Evolutionary conservation across 2,797 vertebrate species (phyloP), one percentile per base, ranked within the genome.

Genomic region (Coracias cyanogaster): DNA sequence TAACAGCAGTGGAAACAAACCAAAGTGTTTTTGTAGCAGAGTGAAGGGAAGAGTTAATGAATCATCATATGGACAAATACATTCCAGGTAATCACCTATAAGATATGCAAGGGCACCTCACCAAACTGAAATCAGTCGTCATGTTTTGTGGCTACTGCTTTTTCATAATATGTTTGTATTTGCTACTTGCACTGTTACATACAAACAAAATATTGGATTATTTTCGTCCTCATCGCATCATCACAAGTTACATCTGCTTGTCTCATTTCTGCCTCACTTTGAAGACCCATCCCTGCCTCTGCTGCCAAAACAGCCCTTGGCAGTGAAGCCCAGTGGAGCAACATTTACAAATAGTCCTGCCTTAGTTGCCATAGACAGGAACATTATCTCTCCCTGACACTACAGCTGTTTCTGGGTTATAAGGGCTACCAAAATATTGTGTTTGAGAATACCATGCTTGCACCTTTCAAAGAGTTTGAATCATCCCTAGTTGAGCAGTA

Each of bases 61-160:
- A 85, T 93, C 86, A 39, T 88, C 73, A 73, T 43, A 72, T 28
- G 48, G 88, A 85, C 43, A 91, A 96, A 92, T 41, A 73, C 5
- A 29, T 83, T 91, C 39, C 72, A 86, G 85, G 85, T 95, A 89
- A 91, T 94, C 88, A 91, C 54, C 29, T 43, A 3, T 48, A 49
- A 79, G 82, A 82, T 35, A 70, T 29, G 33, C 55, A 93, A 85
- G 39, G 93, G 82, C 92, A 94, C 83, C 71, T 97, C 96, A 90
- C 65, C 86, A 94, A 89, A 66, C 61, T 92, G 93, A 93, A 96
- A 93, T 90, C 89, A 86, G 86, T 69, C 86, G 74, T 97, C 74
- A 24, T 67, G 79, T 70, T 86, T 96, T 78, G 45, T 90, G 95
- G 86, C 52, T 92, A 87, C 92, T 93, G 74, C 67, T 89, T 74